These are phyloP conservation scores for Marmota monax DNA, from an alignment of 2,113 vertebrate genomes.

Conservation along the genomic window DNA sequence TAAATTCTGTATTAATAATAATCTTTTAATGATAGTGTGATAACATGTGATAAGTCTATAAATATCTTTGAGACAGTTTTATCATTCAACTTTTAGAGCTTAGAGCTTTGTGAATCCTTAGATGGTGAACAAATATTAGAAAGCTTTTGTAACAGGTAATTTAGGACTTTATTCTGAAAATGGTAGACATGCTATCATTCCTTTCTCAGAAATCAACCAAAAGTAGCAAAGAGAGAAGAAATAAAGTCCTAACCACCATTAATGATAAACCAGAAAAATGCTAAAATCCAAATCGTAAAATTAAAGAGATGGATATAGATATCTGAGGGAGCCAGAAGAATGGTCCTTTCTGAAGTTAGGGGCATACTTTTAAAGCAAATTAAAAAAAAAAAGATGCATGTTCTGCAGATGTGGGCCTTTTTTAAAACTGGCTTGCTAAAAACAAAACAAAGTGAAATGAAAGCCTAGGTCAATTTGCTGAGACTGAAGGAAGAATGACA, in stretches of 20 bases:
- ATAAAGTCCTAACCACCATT: background rate
- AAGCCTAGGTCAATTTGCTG: background rate
- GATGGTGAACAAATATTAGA: background rate
- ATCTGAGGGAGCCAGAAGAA: background rate
- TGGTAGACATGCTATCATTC: background rate
- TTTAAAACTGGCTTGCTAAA: background rate
- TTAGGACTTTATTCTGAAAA: background rate
- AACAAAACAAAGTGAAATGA: background rate
- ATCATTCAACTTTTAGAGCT: background rate
- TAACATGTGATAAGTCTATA: background rate
- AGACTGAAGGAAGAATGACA: background rate
- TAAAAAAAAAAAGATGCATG: background rate
- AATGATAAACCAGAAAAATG: background rate
- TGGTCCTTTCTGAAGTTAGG: background rate
- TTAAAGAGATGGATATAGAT: accelerated
- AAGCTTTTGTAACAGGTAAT: background rate
- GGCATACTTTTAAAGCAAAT: background rate
- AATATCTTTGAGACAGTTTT: background rate
- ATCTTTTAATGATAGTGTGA: background rate
- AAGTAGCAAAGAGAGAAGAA: background rate
- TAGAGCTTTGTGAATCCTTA: background rate
- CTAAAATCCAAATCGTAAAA: background rate
- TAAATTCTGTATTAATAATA: background rate
- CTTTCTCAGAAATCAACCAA: background rate
- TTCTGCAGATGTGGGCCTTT: background rate